Conservation (phyloP, 2,888 invertebrate species). For the Xanthia togata region DNA sequence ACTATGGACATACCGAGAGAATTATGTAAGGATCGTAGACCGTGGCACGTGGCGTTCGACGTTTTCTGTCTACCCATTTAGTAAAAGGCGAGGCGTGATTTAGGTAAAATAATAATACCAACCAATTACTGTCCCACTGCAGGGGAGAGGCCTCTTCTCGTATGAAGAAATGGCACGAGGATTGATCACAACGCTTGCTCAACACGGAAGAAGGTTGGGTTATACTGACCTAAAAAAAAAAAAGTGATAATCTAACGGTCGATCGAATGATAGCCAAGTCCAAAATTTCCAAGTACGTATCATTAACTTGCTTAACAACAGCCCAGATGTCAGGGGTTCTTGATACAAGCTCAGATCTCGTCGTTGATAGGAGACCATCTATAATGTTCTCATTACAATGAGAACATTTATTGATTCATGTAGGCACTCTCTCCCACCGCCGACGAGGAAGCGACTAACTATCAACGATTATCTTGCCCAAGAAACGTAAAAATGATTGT, state of each 20-base stretch:
- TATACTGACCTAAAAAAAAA: not conserved
- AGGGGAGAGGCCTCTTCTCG: no score
- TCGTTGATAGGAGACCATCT: conserved; percentile 17
- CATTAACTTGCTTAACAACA: not conserved
- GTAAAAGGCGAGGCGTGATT: not conserved
- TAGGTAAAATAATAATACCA: not conserved
- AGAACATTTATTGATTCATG: not conserved
- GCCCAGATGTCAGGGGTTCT: not conserved
- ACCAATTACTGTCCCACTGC: not conserved
- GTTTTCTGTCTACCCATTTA: not conserved
- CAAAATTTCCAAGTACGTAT: not conserved
- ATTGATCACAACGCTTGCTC: not conserved
- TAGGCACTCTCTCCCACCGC: no score
- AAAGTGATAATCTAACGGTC: not conserved
- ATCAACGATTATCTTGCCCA: no score
- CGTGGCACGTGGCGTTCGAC: not conserved
- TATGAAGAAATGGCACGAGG: no score
- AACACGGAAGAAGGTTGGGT: not conserved
- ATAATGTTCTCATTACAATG: no score
- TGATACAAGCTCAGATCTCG: not conserved
- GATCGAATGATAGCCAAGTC: not conserved
- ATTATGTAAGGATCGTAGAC: not conserved
- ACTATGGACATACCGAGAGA: no score
- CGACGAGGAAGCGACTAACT: no score
- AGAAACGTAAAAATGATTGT: no score